Conservation (phyloP, 2,113 vertebrate genomes). For the Aegithalos caudatus region DNA sequence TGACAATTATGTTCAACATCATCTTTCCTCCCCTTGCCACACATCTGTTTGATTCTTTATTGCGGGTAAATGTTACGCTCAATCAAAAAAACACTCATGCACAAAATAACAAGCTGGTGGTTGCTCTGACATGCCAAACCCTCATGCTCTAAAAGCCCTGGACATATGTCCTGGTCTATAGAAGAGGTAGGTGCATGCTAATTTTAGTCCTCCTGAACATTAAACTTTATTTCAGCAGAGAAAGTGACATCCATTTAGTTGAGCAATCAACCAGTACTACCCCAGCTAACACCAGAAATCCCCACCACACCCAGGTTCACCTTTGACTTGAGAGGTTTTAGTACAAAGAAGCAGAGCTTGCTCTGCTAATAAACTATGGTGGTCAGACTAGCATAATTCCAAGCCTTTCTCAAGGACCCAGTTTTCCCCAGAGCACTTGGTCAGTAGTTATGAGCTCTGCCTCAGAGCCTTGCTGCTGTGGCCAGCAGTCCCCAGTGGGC, state of each 20-base stretch:
- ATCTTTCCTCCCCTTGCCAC: not conserved
- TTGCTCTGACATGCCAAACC: not conserved
- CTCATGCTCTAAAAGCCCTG: rapidly evolving
- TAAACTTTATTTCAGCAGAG: not conserved
- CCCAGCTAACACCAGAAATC: not conserved
- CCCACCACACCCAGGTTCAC: not conserved
- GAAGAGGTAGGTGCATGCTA: not conserved
- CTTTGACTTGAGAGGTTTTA: not conserved
- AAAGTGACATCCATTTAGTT: not conserved
- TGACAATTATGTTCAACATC: not conserved
- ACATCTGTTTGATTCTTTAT: not conserved
- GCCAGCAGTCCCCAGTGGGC: not conserved
- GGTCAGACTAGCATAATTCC: not conserved
- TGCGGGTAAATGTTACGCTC: not conserved
- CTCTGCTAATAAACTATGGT: not conserved
- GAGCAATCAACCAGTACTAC: not conserved
- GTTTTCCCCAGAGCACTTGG: rapidly evolving
- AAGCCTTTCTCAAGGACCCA: no score
- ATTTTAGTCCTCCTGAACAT: not conserved
- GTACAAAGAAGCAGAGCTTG: not conserved
- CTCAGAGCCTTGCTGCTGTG: not conserved
- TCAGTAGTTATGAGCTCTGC: not conserved
- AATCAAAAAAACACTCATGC: not conserved
- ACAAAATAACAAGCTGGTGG: not conserved
- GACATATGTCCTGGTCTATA: rapidly evolving